Percentiles rank a stretch among this genome's conserved stretches.
phyloP scores from a whole-genome alignment of 2,797 vertebrate genomes.

The Epinephelus coioides region DNA sequence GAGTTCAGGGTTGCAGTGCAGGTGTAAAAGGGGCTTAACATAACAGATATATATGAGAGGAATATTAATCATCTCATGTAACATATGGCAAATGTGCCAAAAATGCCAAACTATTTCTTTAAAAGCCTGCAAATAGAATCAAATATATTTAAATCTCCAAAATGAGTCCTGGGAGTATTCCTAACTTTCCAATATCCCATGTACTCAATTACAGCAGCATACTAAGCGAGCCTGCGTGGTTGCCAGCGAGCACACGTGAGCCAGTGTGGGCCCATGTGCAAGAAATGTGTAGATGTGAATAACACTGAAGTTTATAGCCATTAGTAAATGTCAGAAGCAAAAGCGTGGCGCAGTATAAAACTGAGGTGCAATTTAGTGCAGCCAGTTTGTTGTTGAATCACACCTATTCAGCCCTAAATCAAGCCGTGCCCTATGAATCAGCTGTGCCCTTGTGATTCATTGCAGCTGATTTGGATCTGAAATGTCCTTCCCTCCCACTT shows the following conservation, averaged over 20 bases:
- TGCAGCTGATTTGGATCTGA: constrained; percentile 78
- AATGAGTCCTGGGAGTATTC: neutral
- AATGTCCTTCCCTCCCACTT: constrained; percentile 75
- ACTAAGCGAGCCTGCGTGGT: neutral
- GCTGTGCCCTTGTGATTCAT: constrained; percentile 77
- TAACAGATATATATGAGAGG: no score
- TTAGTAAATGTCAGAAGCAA: constrained; percentile 63
- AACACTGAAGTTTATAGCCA: constrained; percentile 31
- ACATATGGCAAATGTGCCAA: neutral
- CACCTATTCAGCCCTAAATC: constrained; percentile 59
- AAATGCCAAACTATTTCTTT: neutral
- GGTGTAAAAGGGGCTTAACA: no score
- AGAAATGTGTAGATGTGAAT: constrained; percentile 9
- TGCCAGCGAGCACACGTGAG: constrained; percentile 8
- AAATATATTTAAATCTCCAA: neutral
- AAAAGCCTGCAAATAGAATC: neutral
- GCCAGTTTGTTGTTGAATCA: constrained; percentile 64
- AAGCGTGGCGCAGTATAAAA: constrained; percentile 7
- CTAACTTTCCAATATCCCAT: neutral
- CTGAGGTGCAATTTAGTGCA: constrained; percentile 34
- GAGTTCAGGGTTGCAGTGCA: no score
- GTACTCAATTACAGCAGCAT: neutral
- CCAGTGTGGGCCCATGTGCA: constrained; percentile 21
- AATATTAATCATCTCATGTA: neutral
- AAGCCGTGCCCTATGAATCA: constrained; percentile 77